These are phyloP conservation scores for Hirundo rustica DNA, from an alignment of 2,797 vertebrate genomes.

Conservation along the genomic window DNA sequence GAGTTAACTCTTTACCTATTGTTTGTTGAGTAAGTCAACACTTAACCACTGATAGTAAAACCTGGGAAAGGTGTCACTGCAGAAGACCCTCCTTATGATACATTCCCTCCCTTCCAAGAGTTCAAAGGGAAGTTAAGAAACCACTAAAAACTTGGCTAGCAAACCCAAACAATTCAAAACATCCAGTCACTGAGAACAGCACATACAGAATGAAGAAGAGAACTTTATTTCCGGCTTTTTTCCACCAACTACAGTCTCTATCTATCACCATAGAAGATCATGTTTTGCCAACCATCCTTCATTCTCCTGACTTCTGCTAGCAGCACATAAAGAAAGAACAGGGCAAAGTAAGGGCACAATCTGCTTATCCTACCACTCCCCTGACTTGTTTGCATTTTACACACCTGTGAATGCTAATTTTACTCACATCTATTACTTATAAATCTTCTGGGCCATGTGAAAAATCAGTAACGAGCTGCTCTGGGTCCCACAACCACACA, in stretches of 20 bases:
- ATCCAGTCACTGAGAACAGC: not conserved
- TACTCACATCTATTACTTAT: not conserved
- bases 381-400: not conserved
- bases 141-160: not conserved
- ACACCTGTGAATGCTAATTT: not conserved
- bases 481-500: not conserved
- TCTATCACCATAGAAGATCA: not conserved
- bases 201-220: not conserved
- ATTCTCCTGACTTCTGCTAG: not conserved
- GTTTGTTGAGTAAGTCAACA: not conserved
- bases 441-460: not conserved
- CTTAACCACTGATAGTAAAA: not conserved
- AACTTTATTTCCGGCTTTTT: not conserved
- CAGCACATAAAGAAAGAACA: not conserved
- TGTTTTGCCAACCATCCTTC: not conserved
- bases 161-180: not conserved
- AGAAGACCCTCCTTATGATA: not conserved
- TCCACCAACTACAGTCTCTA: not conserved
- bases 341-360: not conserved
- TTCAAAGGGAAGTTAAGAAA: not conserved
- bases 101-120: not conserved
- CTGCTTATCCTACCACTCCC: not conserved
- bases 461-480: not conserved
- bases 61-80: not conserved
- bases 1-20: not conserved